Conservation (phyloP, 2,888 invertebrate species). For the Dryomyza anilis region DNA sequence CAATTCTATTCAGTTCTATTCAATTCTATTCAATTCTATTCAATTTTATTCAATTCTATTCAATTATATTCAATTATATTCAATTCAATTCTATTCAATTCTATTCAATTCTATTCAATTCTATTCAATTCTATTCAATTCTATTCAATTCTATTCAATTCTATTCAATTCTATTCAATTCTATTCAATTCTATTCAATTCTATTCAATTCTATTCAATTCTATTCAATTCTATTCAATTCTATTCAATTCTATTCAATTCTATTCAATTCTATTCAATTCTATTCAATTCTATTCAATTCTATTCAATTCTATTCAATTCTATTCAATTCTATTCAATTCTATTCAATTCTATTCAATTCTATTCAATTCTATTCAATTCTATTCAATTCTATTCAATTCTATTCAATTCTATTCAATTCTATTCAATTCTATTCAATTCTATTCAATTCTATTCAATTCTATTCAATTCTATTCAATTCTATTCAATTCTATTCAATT, state of each 20-base stretch:
- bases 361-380: constrained; percentile 7
- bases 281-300: constrained; percentile 10
- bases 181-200: constrained; percentile 26
- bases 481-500: constrained; percentile 17
- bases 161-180: constrained; percentile 22
- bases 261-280: constrained; percentile 18
- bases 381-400: constrained; percentile 14
- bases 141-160: constrained; percentile 26
- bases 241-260: constrained; percentile 17
- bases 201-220: constrained; percentile 26
- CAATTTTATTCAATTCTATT: constrained; percentile 23
- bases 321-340: constrained; percentile 7
- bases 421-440: constrained; percentile 18
- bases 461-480: constrained; percentile 13
- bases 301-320: constrained; percentile 5
- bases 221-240: constrained; percentile 15
- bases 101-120: too few species aligned
- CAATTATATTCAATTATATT: too few species aligned
- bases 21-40: constrained; percentile 25
- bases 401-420: constrained; percentile 16
- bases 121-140: constrained; percentile 26
- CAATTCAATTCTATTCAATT: too few species aligned
- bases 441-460: constrained; percentile 14
- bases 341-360: constrained; percentile 8
- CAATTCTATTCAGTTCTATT: constrained; percentile 26